phyloP scores from a whole-genome alignment of 2,113 vertebrate species.

The Cyanistes caeruleus region DNA sequence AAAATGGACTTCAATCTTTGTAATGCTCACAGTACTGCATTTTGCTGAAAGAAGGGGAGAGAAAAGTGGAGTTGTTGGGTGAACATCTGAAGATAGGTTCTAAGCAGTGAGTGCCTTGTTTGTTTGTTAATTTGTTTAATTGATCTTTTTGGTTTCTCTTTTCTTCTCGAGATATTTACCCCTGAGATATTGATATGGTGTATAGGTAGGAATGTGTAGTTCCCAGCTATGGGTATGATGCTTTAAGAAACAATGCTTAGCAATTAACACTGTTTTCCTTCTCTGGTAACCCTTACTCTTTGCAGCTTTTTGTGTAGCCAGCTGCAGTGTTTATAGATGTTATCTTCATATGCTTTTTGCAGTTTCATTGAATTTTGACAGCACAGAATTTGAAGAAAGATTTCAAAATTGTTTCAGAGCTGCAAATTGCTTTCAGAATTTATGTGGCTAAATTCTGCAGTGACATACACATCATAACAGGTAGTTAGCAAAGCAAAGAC shows the following conservation, averaged over 20 bases:
- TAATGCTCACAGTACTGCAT: slow-evolving; percentile 42
- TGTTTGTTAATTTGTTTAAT: slow-evolving; percentile 25
- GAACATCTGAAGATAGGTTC: slow-evolving; percentile 28
- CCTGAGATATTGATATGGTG: not conserved
- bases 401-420: not conserved
- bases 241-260: not conserved
- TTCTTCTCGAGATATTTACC: slow-evolving; percentile 7
- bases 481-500: not conserved
- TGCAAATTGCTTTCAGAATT: not conserved
- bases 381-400: not conserved
- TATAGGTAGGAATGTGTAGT: not conserved
- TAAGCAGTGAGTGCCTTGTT: not conserved
- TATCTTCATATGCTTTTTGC: not conserved
- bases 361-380: slow-evolving; percentile 26
- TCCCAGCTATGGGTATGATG: not conserved
- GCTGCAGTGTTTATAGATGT: not conserved
- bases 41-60: slow-evolving; percentile 50
- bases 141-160: not conserved
- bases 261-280: slow-evolving; percentile 4
- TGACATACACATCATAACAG: not conserved
- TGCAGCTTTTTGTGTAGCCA: not conserved
- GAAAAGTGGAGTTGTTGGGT: slow-evolving; percentile 50
- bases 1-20: slow-evolving; percentile 46
- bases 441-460: not conserved
- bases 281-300: not conserved